These are phyloP conservation scores for Malthinus flaveolus DNA, from an alignment of 2,888 invertebrate species.

Conservation along the genomic window DNA sequence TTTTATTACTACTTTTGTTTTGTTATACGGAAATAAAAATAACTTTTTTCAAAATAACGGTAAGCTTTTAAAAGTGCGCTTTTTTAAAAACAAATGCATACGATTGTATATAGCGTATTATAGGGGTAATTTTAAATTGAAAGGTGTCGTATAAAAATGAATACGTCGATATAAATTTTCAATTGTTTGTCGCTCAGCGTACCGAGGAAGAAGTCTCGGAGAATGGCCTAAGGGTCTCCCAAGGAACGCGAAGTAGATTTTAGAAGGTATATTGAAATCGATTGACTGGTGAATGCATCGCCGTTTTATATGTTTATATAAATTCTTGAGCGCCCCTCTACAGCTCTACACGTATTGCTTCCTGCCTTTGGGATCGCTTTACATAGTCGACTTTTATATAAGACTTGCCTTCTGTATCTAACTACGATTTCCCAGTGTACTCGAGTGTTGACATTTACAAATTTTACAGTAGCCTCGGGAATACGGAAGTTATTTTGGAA, in stretches of 20 bases:
- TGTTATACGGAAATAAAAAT: too few species aligned
- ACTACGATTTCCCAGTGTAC: slow-evolving; percentile 6
- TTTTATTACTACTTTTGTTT: too few species aligned
- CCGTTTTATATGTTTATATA: slow-evolving; percentile 47
- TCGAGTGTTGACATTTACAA: slow-evolving; percentile 36
- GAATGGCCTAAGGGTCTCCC: slow-evolving; percentile 24
- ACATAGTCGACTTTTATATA: slow-evolving; percentile 35
- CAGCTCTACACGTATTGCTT: slow-evolving; percentile 39
- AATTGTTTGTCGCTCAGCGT: slow-evolving; percentile 25
- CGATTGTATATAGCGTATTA: too few species aligned
- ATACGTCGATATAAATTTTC: slow-evolving; percentile 20
- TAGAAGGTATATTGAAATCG: slow-evolving; percentile 45
- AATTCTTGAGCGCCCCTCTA: slow-evolving; percentile 39
- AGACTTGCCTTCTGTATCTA: slow-evolving; percentile 25
- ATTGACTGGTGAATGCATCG: slow-evolving; percentile 45
- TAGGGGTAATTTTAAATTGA: too few species aligned
- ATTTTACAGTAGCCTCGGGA: slow-evolving; percentile 22
- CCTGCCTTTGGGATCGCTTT: slow-evolving; percentile 40
- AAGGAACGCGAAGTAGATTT: slow-evolving; percentile 31
- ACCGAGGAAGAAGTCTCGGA: slow-evolving; percentile 15
- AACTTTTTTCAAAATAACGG: too few species aligned
- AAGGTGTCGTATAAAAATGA: slow-evolving; percentile 4
- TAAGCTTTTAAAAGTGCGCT: too few species aligned
- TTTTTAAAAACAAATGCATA: too few species aligned
- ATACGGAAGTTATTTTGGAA: slow-evolving; percentile 17